Evolutionary conservation across 2,888 invertebrate species (phyloP), one percentile per base, ranked within the genome.

Genomic region (Parapristionchus giblindavisi): DNA sequence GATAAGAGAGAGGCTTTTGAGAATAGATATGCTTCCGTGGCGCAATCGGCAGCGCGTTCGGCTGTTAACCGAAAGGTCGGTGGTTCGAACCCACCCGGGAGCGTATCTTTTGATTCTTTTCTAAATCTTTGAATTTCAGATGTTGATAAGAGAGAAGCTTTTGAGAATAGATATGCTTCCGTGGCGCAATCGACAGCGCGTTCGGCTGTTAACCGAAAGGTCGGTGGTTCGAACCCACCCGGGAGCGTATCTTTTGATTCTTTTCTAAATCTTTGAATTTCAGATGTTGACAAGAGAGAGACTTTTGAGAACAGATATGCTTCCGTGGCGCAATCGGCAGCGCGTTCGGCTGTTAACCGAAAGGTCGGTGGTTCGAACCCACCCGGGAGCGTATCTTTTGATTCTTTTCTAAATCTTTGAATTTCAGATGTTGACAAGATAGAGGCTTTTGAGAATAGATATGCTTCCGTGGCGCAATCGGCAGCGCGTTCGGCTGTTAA

Each of bases 201-300:
- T 94, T 94, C 94, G 94, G 94, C 94, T 94, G 94, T 94, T 94
- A 94, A 94, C 94, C 94, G 94, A 94, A 94, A 94, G 94, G 94
- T 94, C 94, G 94, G 94, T 94, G 94, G 94, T 94, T 94, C 94
- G 92, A 94, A 93, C 80, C 81, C 81, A 81, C 80, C 81, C 80
- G 79, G 81, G 79, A 80, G 81, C 81, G 81, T 24, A 58, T 48
- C 48, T n/a, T n/a, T n/a, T n/a, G n/a, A n/a, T n/a, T n/a, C n/a
- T n/a, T n/a, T n/a, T n/a, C n/a, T n/a, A n/a, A n/a, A n/a, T n/a
- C n/a, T n/a, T n/a, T n/a, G n/a, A n/a, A n/a, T n/a, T n/a, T n/a
- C n/a, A n/a, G n/a, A n/a, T n/a, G n/a, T n/a, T n/a, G n/a, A n/a
- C n/a, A n/a, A n/a, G n/a, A n/a, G n/a, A n/a, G n/a, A n/a, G n/a